Evolutionary conservation across 2,888 invertebrate species (phyloP).

Genomic region (Heliconius aoede): DNA sequence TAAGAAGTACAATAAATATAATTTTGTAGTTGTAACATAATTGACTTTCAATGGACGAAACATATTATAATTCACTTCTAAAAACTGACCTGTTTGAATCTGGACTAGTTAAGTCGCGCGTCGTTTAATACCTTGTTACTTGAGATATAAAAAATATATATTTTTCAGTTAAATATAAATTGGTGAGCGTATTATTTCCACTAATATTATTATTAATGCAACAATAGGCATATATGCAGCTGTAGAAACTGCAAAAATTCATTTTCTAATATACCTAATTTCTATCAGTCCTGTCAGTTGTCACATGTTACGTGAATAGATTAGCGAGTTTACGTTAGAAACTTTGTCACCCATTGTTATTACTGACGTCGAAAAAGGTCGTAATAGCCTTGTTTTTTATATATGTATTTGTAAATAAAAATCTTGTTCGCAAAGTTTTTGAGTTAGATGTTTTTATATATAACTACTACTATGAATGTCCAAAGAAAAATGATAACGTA

Average conservation of each 20-base stretch:
- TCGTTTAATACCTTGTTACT: background rate
- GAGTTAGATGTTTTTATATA: background rate
- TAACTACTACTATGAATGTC: background rate
- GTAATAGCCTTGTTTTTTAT: slow-evolving; percentile 9
- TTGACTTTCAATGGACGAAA: too few species aligned
- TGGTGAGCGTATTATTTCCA: too few species aligned
- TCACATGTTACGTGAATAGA: slow-evolving; percentile 36
- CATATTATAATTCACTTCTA: background rate
- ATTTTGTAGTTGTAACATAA: too few species aligned
- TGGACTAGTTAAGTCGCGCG: background rate
- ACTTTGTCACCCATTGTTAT: slow-evolving; percentile 27
- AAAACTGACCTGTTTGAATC: background rate
- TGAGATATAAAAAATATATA: background rate
- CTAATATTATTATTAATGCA: background rate
- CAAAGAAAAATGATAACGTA: background rate
- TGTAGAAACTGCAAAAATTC: background rate
- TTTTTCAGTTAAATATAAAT: too few species aligned
- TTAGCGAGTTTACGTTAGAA: slow-evolving; percentile 35
- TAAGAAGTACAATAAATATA: too few species aligned
- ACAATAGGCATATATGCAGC: background rate
- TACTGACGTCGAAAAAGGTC: slow-evolving; percentile 21
- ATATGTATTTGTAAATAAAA: too few species aligned
- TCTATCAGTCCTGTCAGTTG: slow-evolving; percentile 19
- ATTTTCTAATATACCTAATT: slow-evolving; percentile 14
- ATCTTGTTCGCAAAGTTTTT: background rate